Base-by-base conservation (phyloP, 64 coral and sea anemone genomes). In the Pachyseris speciosa region DNA sequence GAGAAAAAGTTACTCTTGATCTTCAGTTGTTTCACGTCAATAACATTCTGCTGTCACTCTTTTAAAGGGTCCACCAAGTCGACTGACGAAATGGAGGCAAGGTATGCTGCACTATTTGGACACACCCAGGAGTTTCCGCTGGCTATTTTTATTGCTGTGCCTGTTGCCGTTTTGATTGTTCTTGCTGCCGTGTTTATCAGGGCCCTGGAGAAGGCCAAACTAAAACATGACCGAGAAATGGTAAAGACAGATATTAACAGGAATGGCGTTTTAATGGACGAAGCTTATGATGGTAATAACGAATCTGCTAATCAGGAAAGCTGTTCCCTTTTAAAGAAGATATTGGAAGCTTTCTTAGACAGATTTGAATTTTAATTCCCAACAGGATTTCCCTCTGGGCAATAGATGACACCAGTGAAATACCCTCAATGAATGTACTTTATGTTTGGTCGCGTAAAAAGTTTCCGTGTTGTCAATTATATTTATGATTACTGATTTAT, bases 111-210 rank as follows among this genome's bases (percentile, higher is more conserved):
- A 15, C 7, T 20, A 32, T 52, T 24, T 68, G 60, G 11, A 37
- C 24, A 51, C 2, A 38, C 44, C 1, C 61, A 67, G 13, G 52
- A 83, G 13, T 32, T 91, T n/a, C 89, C 89, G 2, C 9, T 91
- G 4, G 78, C 78, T 37, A 37, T 91, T 27, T 44, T 91, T 34
- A 60, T 91, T 13, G 64, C 77, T 22, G n/a, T 91, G 16, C 89
- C 89, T 9, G 78, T 47, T 41, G 66, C 43, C 15, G 2, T 91
- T 0, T 57, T 91, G 13, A 20, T 91, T 38, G 27, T 91, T 19
- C 31, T 80, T 4, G 55, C 31, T 3, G 74, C 89, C 32, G 64
- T 73, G 44, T 60, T 91, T 40, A 27, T 91, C 48, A 37, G 78
- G 28, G 75, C 89, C 0, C 78, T 84, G 0, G 89, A 91, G 7